Percentiles rank a stretch among this genome's conserved stretches.
Conservation (phyloP, 2,888 invertebrate genomes). For the Eupithecia subfuscata region DNA sequence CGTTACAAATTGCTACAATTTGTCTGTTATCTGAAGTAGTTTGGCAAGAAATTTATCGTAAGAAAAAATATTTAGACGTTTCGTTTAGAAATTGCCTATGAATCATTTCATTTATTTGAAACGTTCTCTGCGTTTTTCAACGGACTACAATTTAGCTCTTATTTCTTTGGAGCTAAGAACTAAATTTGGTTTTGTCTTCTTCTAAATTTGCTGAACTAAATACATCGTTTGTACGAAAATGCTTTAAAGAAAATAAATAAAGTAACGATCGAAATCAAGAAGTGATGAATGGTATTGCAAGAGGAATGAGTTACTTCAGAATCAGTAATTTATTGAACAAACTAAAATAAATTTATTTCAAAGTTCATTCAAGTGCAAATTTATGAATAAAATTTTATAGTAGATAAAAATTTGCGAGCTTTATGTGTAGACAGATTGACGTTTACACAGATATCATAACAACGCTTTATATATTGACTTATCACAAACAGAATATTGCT, state of each 20-base stretch:
- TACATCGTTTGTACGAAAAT: background rate
- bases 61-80: slow-evolving; percentile 26
- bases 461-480: background rate
- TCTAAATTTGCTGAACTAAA: background rate
- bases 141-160: background rate
- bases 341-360: background rate
- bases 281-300: background rate
- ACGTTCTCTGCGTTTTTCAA: slow-evolving; percentile 8
- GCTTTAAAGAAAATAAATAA: background rate
- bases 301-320: background rate
- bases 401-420: background rate
- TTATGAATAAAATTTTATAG: background rate
- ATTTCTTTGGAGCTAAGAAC: background rate
- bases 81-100: slow-evolving; percentile 20
- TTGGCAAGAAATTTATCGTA: slow-evolving; percentile 10
- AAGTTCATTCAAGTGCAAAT: background rate
- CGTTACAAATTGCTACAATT: slow-evolving; percentile 25
- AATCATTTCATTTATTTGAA: slow-evolving; percentile 22
- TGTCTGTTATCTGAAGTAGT: slow-evolving; percentile 17
- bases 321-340: background rate
- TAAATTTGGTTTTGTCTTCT: background rate
- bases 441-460: background rate
- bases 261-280: background rate
- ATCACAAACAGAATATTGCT: background rate
- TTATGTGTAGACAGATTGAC: background rate